These are phyloP conservation scores for Phenganax marumi DNA, from an alignment of 92 coral and sea anemone species.

Conservation along the genomic window DNA sequence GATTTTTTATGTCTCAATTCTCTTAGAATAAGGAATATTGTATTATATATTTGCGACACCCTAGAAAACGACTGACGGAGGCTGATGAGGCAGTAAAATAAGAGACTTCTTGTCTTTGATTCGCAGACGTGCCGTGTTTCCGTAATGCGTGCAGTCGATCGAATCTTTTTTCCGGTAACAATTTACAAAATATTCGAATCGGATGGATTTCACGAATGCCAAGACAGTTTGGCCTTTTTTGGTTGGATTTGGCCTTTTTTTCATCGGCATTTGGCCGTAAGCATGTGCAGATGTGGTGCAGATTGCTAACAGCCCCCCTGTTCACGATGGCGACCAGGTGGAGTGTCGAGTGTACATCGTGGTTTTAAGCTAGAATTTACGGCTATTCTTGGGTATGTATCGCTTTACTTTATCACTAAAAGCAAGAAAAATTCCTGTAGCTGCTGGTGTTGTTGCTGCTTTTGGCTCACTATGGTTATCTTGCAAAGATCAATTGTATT, in stretches of 20 bases:
- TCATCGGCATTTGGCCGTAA: too few relatives aligned
- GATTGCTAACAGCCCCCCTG: too few relatives aligned
- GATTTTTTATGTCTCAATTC: background rate
- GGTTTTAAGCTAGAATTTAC: too few relatives aligned
- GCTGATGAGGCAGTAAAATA: too few relatives aligned
- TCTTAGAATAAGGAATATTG: background rate
- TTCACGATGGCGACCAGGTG: background rate
- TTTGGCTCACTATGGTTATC: slow-evolving; percentile 39
- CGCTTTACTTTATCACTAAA: slow-evolving; percentile 1
- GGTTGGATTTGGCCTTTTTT: too few relatives aligned
- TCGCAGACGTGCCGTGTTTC: too few relatives aligned
- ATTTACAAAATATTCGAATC: background rate
- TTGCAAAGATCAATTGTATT: slow-evolving; percentile 31
- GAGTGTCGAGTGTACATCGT: background rate
- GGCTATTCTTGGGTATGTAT: background rate
- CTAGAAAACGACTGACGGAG: too few relatives aligned
- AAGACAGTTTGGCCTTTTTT: too few relatives aligned
- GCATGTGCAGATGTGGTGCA: too few relatives aligned
- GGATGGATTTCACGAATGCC: slow-evolving; percentile 4
- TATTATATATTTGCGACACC: background rate
- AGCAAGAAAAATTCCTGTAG: slow-evolving; percentile 11
- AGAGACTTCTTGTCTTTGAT: too few relatives aligned
- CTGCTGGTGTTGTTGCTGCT: slow-evolving; percentile 38
- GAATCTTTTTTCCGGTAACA: background rate
- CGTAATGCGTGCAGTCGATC: too few relatives aligned